Base-by-base conservation (phyloP, 2,113 vertebrate species). In the Zootoca vivipara region DNA sequence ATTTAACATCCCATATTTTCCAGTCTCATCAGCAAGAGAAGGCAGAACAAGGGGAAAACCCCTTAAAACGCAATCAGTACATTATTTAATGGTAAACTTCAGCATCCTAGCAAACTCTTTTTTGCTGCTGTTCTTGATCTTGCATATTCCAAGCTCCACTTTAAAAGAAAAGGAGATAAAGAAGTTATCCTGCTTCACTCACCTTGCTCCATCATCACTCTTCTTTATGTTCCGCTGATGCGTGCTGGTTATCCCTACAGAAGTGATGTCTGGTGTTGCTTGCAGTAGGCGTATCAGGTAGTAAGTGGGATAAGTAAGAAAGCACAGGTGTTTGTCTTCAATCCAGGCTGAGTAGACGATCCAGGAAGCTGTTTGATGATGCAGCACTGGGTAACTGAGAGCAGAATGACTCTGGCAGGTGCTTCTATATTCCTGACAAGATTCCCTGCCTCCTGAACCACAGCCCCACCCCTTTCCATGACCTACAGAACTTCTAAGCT, bases 161-260 rank as follows among this genome's bases (percentile, higher is more conserved):
- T 85, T 15, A 75, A 92, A 73, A 95, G 90, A 81, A 58, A 73
- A 16, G 2, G 82, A 86, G 65, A 52, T 69, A 16, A 90, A 92
- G 90, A 92, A 94, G 91, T 92, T 62, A 92, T 93, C 89, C 85
- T 58, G 91, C 92, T 94, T 93, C 93, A 96, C 95, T 95, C 91
- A 96, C 95, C 95, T 95, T 95, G 94, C 92, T 95, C 95, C 95
- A 96, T 96, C 94, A 52, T 52, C 46, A 52, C 46, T 52, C 79
- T 90, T 30, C 58, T 82, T 78, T 52, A 12, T 52, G 9, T 52
- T 88, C 87, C 56, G 74, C 86, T 86, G 75, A 86, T 87, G 86
- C 15, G 18, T 78, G 15, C 83, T 78, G 7, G 3, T 13, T 40
- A 35, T 16, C 56, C 7, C 46, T 65, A 62, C 13, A 75, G 88